Evolutionary conservation across 2,113 vertebrate species (phyloP), one percentile per base, ranked within the genome.

Genomic region (Ranitomeya variabilis): DNA sequence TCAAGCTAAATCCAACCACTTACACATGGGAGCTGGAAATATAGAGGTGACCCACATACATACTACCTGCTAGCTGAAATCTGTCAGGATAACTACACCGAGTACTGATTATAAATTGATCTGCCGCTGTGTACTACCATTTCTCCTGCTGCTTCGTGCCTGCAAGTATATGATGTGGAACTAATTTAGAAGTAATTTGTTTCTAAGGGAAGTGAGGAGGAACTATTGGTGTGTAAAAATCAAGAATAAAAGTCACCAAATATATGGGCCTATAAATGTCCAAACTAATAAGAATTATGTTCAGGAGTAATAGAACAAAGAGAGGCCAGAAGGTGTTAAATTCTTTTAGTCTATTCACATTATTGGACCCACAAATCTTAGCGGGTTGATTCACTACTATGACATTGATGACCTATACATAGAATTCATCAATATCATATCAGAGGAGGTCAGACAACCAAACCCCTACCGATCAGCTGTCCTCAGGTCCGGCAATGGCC

Each of bases 161-260:
- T 79, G 77, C 77, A 23, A 79, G 21, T 57, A 55, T 57, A 76
- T 76, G 73, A 45, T 76, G 73, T 52, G 37, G 73, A 76, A 76
- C 73, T 76, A 76, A 76, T 76, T 76, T 21, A 76, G 73, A 76
- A 52, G 73, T 76, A 76, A 76, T 76, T 76, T 76, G 73, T 76
- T 76, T 52, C 73, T 51, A 76, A 18, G 18, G 73, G 73, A 76
- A 76, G 73, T 52, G 73, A 52, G 52, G 73, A 52, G 73, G 73
- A 76, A 76, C 51, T 19, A 52, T 10, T 76, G 21, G 37, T 0
- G 73, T 52, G 26, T 76, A 52, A 76, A 76, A 76, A 76, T 51
- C 18, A 51, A 76, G 71, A 45, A 37, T 45, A 45, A 76, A 76
- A 76, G 73, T 76, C 73, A 76, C 18, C 45, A 21, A 52, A 52